Conservation (phyloP, 2,888 invertebrate species). For the Anagyrus pseudococci region DNA sequence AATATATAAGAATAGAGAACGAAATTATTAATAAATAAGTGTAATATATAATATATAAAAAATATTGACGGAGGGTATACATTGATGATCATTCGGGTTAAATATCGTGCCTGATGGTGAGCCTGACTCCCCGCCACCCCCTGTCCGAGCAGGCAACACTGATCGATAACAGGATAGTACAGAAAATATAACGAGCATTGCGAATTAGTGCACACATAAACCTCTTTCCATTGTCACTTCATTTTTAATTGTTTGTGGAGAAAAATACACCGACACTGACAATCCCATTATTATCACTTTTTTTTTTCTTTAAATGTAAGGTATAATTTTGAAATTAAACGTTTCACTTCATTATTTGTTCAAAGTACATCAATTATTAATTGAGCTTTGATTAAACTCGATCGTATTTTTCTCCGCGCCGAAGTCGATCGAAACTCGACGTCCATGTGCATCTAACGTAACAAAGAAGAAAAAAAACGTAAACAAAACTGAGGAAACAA, state of each 20-base stretch:
- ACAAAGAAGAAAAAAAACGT: neutral
- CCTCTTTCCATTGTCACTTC: neutral
- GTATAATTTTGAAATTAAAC: too few species aligned
- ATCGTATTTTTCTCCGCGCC: constrained; percentile 18
- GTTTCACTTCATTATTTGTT: too few species aligned
- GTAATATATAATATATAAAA: constrained; percentile 20
- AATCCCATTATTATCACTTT: too few species aligned
- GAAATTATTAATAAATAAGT: constrained; percentile 19
- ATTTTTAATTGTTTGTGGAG: neutral
- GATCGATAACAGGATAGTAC: constrained; percentile 43
- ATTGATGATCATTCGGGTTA: constrained; percentile 57
- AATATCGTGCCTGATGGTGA: constrained; percentile 61
- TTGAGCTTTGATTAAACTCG: too few species aligned
- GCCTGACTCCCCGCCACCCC: constrained; percentile 62
- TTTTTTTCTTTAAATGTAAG: too few species aligned
- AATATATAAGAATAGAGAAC: constrained; percentile 19
- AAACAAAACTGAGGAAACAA: neutral
- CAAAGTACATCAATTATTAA: too few species aligned
- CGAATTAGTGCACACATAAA: constrained; percentile 7
- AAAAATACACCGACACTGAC: constrained; percentile 9
- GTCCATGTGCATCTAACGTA: constrained; percentile 15
- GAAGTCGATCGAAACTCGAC: constrained; percentile 19
- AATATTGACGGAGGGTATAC: constrained; percentile 40
- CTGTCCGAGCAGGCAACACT: constrained; percentile 61
- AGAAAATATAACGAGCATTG: constrained; percentile 43